phyloP scores from a whole-genome alignment of 2,888 invertebrate species.

The Cremastinae sp. region DNA sequence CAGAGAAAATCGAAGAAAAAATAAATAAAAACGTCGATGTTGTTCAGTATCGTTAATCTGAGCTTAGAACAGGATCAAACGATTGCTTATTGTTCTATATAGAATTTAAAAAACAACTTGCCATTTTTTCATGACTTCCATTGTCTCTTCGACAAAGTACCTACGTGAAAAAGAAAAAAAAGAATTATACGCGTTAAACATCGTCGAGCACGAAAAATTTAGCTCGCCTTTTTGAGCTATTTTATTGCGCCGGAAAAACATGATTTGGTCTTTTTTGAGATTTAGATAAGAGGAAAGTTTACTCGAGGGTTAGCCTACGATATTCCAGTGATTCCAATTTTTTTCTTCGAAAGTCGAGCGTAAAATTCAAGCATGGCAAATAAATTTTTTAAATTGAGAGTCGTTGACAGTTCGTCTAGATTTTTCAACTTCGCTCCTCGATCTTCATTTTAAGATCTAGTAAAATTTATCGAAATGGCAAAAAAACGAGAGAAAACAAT shows the following conservation, averaged over 20 bases:
- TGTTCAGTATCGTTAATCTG: slow-evolving; percentile 59
- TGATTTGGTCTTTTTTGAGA: slow-evolving; percentile 22
- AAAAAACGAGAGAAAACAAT: slow-evolving; percentile 5
- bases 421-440: neutral
- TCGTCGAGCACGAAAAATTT: slow-evolving; percentile 35
- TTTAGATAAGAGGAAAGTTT: slow-evolving; percentile 12
- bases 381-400: neutral
- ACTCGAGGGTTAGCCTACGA: slow-evolving; percentile 28
- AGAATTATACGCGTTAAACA: slow-evolving; percentile 42
- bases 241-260: slow-evolving; percentile 26
- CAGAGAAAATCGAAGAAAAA: slow-evolving; percentile 48
- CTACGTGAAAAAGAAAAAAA: slow-evolving; percentile 22
- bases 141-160: slow-evolving; percentile 52
- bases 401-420: slow-evolving; percentile 13
- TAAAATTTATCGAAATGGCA: slow-evolving; percentile 24
- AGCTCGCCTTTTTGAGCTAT: slow-evolving; percentile 43
- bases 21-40: slow-evolving; percentile 53
- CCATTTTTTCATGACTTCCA: slow-evolving; percentile 59
- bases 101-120: slow-evolving; percentile 51
- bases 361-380: neutral
- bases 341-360: slow-evolving; percentile 1
- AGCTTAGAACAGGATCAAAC: slow-evolving; percentile 64
- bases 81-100: slow-evolving; percentile 62
- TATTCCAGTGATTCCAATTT: slow-evolving; percentile 59
- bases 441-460: slow-evolving; percentile 19